Base-by-base conservation (phyloP, 2,888 invertebrate species). In the Coenonympha glycerion region DNA sequence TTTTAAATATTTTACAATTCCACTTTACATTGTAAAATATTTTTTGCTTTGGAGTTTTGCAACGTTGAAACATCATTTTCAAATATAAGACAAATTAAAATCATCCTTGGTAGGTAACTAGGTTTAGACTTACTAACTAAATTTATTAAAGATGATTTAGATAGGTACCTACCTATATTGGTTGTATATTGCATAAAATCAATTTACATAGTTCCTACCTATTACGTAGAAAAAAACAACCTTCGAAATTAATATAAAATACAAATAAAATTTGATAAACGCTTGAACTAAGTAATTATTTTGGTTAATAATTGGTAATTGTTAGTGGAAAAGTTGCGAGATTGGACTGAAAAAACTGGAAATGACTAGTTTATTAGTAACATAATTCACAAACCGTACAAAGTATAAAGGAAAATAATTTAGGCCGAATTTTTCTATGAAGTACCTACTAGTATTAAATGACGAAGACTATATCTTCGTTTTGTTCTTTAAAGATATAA, bases 211-310 rank as follows among this genome's bases (percentile, higher is more conserved):
- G 9, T 24, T 15, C n/a, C 24, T 15, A 6, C 21, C 24, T 31
- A 26, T 34, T 77, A 74, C 15, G n/a, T n/a, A n/a, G n/a, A n/a
- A 16, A 8, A 16, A 79, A 80, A 79, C 75, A 79, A 73, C 71
- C 68, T 75, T 78, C 6, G 44, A 72, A 33, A 6, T n/a, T 73
- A n/a, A n/a, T 73, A 82, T 80, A 85, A 85, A 83, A 66, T 74
- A 76, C 74, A 76, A 72, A 84, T 85, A 86, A 82, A 86, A 84
- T 86, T 84, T 83, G 72, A 81, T 80, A 81, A 83, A 71, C 71
- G 73, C 71, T 71, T 77, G 77, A 85, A 85, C 84, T n/a, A 85
- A n/a, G n/a, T n/a, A n/a, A 84, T 82, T 58, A 66, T 74, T 85
- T 86, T 86, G 85, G 86, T 84, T 82, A 83, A 75, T 79, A 75